Base-by-base conservation (phyloP, 2,113 vertebrate genomes). In the Clupea harengus region DNA sequence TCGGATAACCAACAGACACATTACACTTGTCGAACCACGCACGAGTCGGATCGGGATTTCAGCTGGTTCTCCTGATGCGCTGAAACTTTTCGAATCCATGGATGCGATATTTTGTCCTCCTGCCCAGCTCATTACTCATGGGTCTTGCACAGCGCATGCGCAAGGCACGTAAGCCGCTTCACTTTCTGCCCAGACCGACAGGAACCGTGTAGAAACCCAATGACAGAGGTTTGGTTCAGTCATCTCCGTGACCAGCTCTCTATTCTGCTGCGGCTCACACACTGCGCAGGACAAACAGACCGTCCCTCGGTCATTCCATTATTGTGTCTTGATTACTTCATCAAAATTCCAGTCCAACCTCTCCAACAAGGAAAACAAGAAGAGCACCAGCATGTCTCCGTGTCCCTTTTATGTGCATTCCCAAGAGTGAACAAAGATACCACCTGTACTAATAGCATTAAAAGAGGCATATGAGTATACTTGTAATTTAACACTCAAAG, bases 51-150 rank as follows among this genome's bases (percentile, higher is more conserved):
- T 39, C 39, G 39, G 39, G 39, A 39, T 78, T 32, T 78, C 72
- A 11, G 72, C 81, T 80, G 50, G 83, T 81, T 54, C 84, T 49
- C 78, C 84, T 85, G 88, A 83, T 86, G 87, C 57, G 54, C 50
- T 82, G 84, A 67, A 85, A 85, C 75, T 46, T 84, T 86, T 50
- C 86, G 28, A 57, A 87, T 82, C 81, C 84, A 88, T 86, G 89
- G 91, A 89, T 90, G 90, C 89, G 85, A 45, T 49, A 57, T 50
- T 84, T 85, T 64, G 83, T 84, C 88, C 81, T 87, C 88, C 84
- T 86, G 82, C 81, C 57, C 85, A 60, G 50, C 60, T 85, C 87
- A 86, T 80, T 82, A 75, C 52, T 81, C 11, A 39, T 15, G 81
- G 81, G 18, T 80, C 5, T 5, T 7, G 39, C 49, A 22, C 7